These are phyloP conservation scores for Agapetus fuscipes DNA, from an alignment of 2,888 invertebrate species.

Conservation along the genomic window DNA sequence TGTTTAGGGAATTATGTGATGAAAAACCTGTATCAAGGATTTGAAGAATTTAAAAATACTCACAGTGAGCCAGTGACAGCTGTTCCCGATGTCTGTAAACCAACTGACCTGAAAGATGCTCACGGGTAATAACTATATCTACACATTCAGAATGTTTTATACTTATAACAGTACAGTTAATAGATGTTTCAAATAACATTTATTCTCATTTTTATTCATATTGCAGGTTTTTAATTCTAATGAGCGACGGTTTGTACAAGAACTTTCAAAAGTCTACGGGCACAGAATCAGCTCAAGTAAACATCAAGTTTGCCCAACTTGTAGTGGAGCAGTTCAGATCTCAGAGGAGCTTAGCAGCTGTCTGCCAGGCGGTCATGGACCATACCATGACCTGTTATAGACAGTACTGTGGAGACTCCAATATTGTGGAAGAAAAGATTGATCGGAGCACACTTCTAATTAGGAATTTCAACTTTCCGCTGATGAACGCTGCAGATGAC, in stretches of 20 bases:
- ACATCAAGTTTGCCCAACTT: conserved; percentile 69
- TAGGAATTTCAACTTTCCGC: conserved; percentile 73
- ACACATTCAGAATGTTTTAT: not conserved
- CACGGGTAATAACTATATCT: conserved; percentile 55
- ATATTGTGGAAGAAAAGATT: conserved; percentile 48
- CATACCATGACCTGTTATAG: conserved; percentile 77
- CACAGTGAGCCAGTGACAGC: conserved; percentile 71
- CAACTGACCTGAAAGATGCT: conserved; percentile 66
- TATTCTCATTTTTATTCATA: conserved; percentile 5
- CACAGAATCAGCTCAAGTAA: conserved; percentile 68
- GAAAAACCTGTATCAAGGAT: conserved; percentile 78
- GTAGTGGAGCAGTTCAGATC: conserved; percentile 74
- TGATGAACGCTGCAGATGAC: conserved; percentile 50
- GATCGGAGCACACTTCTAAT: conserved; percentile 81
- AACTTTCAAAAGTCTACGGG: conserved; percentile 68
- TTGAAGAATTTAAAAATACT: conserved; percentile 62
- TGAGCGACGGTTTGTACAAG: conserved; percentile 79
- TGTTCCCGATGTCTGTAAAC: conserved; percentile 75
- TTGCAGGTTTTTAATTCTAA: conserved; percentile 66
- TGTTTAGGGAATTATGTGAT: conserved; percentile 83
- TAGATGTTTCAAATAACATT: not conserved
- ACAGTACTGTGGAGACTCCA: conserved; percentile 56
- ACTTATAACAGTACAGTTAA: not conserved
- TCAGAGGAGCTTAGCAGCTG: conserved; percentile 68
- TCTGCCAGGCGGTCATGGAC: conserved; percentile 79